Base-by-base conservation (phyloP, 1,140 invertebrate genomes). In the Patella vulgata region DNA sequence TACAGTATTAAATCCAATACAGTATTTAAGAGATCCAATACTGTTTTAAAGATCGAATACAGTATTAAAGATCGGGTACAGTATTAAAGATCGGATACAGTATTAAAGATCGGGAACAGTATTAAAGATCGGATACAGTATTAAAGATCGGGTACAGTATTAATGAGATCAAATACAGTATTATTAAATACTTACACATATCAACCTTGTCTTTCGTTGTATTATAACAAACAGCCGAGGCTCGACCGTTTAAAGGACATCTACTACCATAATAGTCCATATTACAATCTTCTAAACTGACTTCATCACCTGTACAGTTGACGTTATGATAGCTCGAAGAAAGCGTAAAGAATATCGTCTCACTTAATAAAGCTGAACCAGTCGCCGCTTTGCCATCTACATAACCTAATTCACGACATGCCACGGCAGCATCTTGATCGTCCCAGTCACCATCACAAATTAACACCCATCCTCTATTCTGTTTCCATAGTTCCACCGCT, bases 221-320 rank as follows among this genome's bases (percentile, higher is more conserved):
- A 11, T 74, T 46, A 27, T 75, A 73, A 58, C 75, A 78, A 23
- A 78, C 69, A 23, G 68, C 75, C 1, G 67, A 53, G 17, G 70
- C 70, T 25, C 52, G 30, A 0, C 36, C 31, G 6, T 51, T 48
- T 31, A 56, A n/a, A 3, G 50, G 21, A 30, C 57, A 47, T 43
- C 30, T 46, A 23, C 52, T 58, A 28, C 43, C 50, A 5, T 55
- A 55, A 8, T 44, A 28, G 0, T 28, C 46, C 30, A 52, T 56
- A 3, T 53, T 17, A 44, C 71, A 73, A 48, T 70, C 55, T 12
- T 52, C 25, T 27, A 73, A 40, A 12, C 25, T 46, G 5, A 19
- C 65, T 28, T 70, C 67, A 1, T 61, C 59, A 3, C 66, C 63
- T 14, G 46, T 53, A 42, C 71, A 73, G 17, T 62, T 62, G 51